Evolutionary conservation across 2,888 invertebrate genomes (phyloP).

Genomic region (Amphimallon solstitiale): DNA sequence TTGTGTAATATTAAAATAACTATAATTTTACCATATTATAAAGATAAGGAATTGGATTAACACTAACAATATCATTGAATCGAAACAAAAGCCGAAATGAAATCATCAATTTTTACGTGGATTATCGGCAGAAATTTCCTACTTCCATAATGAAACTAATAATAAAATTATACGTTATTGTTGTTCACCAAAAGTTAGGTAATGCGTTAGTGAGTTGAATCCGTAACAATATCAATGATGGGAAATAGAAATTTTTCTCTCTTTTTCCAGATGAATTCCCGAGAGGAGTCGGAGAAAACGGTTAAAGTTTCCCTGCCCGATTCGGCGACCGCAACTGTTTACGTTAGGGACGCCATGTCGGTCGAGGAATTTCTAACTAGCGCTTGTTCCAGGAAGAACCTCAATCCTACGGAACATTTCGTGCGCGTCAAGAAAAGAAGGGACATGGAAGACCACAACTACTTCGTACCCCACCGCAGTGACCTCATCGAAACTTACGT

Average conservation of each 20-base stretch:
- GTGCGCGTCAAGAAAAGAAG: conserved; percentile 93
- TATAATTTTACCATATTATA: too few species aligned
- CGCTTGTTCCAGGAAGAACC: conserved; percentile 90
- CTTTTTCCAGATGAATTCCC: conserved; percentile 78
- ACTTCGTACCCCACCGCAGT: conserved; percentile 94
- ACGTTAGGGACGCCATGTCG: conserved; percentile 90
- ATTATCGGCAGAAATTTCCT: too few species aligned
- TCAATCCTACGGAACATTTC: conserved; percentile 96
- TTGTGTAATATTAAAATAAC: too few species aligned
- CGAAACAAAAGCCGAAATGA: too few species aligned
- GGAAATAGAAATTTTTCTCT: not conserved
- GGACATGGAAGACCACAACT: conserved; percentile 96
- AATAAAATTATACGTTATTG: not conserved
- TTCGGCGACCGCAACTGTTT: conserved; percentile 82
- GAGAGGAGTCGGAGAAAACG: conserved; percentile 87
- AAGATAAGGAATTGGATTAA: too few species aligned
- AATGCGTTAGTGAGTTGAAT: not conserved
- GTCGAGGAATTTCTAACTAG: conserved; percentile 95
- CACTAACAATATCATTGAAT: too few species aligned
- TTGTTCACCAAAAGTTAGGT: not conserved
- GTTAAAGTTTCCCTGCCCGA: conserved; percentile 92
- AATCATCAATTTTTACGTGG: too few species aligned
- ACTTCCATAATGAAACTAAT: too few species aligned
- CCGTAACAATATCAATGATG: not conserved
- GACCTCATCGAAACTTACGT: conserved; percentile 96